A percentile compares a stretch with the other conserved stretches of the same genome.
Conservation (phyloP, 2,888 invertebrate genomes). For the Frankliniella fusca region DNA sequence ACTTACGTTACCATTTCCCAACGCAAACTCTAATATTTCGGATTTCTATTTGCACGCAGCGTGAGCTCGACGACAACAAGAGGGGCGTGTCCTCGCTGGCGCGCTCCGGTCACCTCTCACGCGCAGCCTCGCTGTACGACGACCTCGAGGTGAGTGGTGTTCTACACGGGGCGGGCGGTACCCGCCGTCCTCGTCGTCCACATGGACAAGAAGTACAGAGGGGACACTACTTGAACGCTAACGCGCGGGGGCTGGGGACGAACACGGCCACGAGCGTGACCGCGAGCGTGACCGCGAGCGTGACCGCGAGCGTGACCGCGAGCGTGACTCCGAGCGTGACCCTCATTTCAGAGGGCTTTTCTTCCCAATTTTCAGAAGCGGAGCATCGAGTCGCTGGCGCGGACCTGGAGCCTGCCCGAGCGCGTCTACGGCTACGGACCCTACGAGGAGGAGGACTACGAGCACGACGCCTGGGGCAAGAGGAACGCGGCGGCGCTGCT, state of each 20-base stretch:
- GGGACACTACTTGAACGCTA: too few relatives aligned
- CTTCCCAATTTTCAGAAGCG: slow-evolving; percentile 21
- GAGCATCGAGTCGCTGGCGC: neutral
- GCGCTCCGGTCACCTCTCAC: slow-evolving; percentile 33
- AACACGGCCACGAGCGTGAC: neutral
- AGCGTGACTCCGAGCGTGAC: too few relatives aligned
- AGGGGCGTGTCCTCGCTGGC: slow-evolving; percentile 36
- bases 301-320: neutral
- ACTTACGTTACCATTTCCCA: too few relatives aligned
- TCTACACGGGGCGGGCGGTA: too few relatives aligned
- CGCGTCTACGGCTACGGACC: slow-evolving; percentile 28
- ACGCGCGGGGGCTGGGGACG: neutral
- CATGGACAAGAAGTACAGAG: too few relatives aligned
- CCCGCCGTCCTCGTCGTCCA: too few relatives aligned
- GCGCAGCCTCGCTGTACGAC: neutral
- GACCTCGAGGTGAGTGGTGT: too few relatives aligned
- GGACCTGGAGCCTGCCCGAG: neutral
- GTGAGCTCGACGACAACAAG: slow-evolving; percentile 30
- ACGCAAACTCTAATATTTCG: neutral
- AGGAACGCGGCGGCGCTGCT: slow-evolving; percentile 33
- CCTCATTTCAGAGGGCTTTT: neutral
- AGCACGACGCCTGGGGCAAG: slow-evolving; percentile 31
- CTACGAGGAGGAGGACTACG: slow-evolving; percentile 7
- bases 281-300: neutral
- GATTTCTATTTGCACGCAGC: neutral